A percentile compares a stretch with the other conserved stretches of the same genome.
phyloP scores from a whole-genome alignment of 2,113 vertebrate species.

The Rattus norvegicus region DNA sequence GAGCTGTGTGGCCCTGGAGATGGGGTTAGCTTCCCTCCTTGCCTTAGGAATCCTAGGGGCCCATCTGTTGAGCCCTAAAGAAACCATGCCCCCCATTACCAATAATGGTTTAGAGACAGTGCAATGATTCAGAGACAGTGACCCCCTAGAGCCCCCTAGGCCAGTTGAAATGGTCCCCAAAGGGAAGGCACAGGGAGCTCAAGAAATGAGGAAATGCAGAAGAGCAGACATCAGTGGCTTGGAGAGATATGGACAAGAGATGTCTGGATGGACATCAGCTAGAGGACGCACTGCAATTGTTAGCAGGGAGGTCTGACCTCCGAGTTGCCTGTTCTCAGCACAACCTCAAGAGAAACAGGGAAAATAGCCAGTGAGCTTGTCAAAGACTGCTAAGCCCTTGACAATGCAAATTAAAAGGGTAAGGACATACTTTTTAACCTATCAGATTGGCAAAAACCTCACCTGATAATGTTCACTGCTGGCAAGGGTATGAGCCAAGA shows the following conservation, averaged over 20 bases:
- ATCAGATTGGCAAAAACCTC: constrained; percentile 61
- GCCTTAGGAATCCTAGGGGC: background rate
- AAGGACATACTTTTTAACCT: constrained; percentile 24
- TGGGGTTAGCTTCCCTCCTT: background rate
- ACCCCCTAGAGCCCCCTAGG: background rate
- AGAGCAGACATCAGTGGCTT: background rate
- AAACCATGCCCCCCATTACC: background rate
- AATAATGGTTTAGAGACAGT: background rate
- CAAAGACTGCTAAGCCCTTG: constrained; percentile 6
- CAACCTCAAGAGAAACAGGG: background rate
- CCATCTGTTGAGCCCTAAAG: background rate
- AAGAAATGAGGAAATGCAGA: constrained; percentile 7
- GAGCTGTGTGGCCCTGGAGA: background rate
- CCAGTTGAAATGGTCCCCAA: background rate
- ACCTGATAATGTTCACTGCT: background rate
- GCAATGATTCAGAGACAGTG: background rate
- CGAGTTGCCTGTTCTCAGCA: background rate
- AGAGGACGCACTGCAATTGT: background rate
- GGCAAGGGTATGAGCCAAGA: constrained; percentile 16
- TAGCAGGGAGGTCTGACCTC: background rate
- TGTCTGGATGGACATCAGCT: background rate
- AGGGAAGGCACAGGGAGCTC: background rate
- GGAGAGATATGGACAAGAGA: background rate
- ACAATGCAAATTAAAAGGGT: constrained; percentile 66
- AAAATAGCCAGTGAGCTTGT: constrained; percentile 36